Evolutionary conservation across 1,140 invertebrate genomes (phyloP).

Genomic region (Zaprionus ghesquierei): DNA sequence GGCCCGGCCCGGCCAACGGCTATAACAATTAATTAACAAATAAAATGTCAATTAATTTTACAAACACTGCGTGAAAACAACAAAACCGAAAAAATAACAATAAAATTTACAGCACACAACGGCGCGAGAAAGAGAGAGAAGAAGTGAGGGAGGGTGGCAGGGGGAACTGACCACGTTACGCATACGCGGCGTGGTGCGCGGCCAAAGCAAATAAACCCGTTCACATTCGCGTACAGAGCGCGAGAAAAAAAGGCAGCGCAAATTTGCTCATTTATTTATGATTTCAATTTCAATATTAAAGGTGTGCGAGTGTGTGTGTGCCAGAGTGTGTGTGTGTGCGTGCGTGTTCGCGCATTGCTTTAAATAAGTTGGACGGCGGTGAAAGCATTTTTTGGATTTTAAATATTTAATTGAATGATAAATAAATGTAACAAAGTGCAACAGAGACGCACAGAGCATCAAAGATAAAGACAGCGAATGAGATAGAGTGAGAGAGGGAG

Average conservation of each 20-base stretch:
- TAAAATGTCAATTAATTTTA: slow-evolving; percentile 82
- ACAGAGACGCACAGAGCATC: slow-evolving; percentile 9
- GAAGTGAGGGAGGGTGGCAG: neutral
- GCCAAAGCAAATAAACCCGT: slow-evolving; percentile 46
- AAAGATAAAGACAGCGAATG: slow-evolving; percentile 3
- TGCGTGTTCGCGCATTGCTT: slow-evolving; percentile 21
- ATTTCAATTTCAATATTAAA: slow-evolving; percentile 81
- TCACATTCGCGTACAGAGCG: neutral
- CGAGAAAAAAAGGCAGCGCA: slow-evolving; percentile 28
- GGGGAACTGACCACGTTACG: slow-evolving; percentile 17
- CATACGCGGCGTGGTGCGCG: slow-evolving; percentile 33
- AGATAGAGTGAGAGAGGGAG: slow-evolving; percentile 5
- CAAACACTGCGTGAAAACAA: slow-evolving; percentile 60
- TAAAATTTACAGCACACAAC: slow-evolving; percentile 64
- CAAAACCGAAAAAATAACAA: slow-evolving; percentile 55
- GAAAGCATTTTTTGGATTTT: slow-evolving; percentile 81
- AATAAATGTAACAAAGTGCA: slow-evolving; percentile 62
- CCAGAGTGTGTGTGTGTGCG: slow-evolving; percentile 14
- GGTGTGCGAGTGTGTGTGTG: neutral
- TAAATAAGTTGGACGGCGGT: slow-evolving; percentile 67
- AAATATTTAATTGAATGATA: slow-evolving; percentile 82
- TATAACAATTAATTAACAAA: slow-evolving; percentile 82
- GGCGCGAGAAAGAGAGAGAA: neutral
- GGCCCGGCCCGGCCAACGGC: slow-evolving; percentile 47
- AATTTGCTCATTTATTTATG: slow-evolving; percentile 81